These are phyloP conservation scores for Agrotis segetum DNA, from an alignment of 2,888 invertebrate species.

Conservation along the genomic window DNA sequence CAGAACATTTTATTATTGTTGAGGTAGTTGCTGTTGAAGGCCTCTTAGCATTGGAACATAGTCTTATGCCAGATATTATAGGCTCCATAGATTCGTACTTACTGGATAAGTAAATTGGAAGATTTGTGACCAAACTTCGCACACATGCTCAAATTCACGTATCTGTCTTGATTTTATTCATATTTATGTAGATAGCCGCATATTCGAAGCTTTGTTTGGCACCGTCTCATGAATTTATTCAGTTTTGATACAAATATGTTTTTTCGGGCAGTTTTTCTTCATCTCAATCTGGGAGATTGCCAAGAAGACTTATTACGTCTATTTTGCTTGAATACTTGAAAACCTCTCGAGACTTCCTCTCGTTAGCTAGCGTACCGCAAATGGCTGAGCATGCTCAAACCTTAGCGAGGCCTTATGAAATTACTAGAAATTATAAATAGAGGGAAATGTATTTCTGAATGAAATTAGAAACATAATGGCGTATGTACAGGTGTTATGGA, in stretches of 20 bases:
- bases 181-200: neutral
- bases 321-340: constrained; percentile 44
- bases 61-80: neutral
- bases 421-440: neutral
- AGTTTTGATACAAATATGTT: constrained; percentile 28
- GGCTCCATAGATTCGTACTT: neutral
- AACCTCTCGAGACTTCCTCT: constrained; percentile 37
- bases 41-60: neutral
- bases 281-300: constrained; percentile 27
- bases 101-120: neutral
- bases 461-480: neutral
- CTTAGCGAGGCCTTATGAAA: constrained; percentile 2
- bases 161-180: neutral
- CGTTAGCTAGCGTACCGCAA: constrained; percentile 41
- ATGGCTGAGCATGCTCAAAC: constrained; percentile 22
- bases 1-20: no score
- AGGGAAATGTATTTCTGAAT: neutral
- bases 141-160: neutral
- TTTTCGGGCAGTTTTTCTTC: constrained; percentile 8
- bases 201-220: neutral
- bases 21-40: no score
- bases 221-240: constrained; percentile 8
- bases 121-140: neutral
- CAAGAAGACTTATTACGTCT: constrained; percentile 45
- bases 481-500: neutral